Conservation (phyloP, 2,888 invertebrate genomes). For the Drosophila anomalata region DNA sequence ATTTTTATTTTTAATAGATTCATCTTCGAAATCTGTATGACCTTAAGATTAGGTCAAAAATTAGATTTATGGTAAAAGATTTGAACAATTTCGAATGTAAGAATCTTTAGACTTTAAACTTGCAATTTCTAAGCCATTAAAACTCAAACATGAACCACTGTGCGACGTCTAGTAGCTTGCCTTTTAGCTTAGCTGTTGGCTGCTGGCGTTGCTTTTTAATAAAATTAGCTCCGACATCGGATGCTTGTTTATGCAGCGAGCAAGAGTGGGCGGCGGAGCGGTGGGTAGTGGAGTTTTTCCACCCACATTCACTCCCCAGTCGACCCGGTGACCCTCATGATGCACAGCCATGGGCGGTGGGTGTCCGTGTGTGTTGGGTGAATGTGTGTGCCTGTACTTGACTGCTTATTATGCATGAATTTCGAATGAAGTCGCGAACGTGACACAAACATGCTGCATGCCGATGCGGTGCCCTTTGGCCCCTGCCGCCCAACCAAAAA, state of each 20-base stretch:
- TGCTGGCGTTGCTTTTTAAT: conserved; percentile 69
- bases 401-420: conserved; percentile 76
- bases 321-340: conserved; percentile 54
- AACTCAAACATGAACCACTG: conserved; percentile 19
- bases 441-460: conserved; percentile 66
- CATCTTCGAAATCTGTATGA: neutral
- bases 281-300: conserved; percentile 12
- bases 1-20: too few relatives aligned
- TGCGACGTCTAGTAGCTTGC: conserved; percentile 31
- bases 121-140: neutral
- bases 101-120: neutral
- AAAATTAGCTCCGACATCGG: conserved; percentile 73
- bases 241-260: conserved; percentile 71
- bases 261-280: conserved; percentile 2
- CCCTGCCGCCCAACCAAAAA: conserved; percentile 42
- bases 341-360: conserved; percentile 40
- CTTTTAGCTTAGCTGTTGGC: conserved; percentile 48
- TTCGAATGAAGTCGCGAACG: conserved; percentile 76
- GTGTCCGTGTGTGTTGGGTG: conserved; percentile 20
- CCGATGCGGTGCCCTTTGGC: conserved; percentile 31
- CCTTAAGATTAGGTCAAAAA: neutral
- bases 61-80: too few relatives aligned
- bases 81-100: too few relatives aligned
- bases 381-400: conserved; percentile 58
- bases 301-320: conserved; percentile 13